Evolutionary conservation across 1,140 invertebrate genomes (phyloP).

Genomic region (Dinothrombium tinctorium): DNA sequence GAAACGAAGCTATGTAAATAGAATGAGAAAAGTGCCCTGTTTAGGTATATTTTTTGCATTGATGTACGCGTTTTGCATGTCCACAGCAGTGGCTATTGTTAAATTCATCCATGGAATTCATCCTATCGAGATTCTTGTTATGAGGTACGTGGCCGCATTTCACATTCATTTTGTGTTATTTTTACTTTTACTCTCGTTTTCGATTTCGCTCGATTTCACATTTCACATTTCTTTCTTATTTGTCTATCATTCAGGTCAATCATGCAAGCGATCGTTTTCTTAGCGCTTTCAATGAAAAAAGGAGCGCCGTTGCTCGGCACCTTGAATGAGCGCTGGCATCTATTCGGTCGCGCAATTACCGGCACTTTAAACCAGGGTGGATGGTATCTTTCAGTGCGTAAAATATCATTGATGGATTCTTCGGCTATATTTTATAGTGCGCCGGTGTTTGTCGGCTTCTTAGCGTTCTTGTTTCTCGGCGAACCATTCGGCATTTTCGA

Average conservation of each 20-base stretch:
- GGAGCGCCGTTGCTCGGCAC: neutral
- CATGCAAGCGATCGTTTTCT: neutral
- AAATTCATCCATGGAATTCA: neutral
- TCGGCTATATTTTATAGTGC: constrained; percentile 32
- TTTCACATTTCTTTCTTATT: neutral
- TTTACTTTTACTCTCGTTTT: too few species aligned
- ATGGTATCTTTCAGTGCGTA: constrained; percentile 1
- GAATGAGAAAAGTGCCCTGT: constrained; percentile 2
- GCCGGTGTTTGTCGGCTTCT: constrained; percentile 27
- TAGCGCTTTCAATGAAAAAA: neutral
- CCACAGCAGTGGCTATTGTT: neutral
- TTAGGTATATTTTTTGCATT: constrained; percentile 4
- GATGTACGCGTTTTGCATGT: constrained; percentile 3
- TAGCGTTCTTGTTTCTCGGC: constrained; percentile 27
- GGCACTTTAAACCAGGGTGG: constrained; percentile 1
- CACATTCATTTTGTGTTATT: neutral
- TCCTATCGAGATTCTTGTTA: neutral
- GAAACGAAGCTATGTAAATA: neutral
- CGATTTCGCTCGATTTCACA: too few species aligned
- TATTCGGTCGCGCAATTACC: constrained; percentile 1
- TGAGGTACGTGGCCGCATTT: neutral
- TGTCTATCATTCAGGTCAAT: neutral
- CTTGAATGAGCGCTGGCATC: neutral
- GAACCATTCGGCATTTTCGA: constrained; percentile 29
- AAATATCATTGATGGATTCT: constrained; percentile 20